phyloP scores from a whole-genome alignment of 92 coral and sea anemone species.

The Porites evermanni region DNA sequence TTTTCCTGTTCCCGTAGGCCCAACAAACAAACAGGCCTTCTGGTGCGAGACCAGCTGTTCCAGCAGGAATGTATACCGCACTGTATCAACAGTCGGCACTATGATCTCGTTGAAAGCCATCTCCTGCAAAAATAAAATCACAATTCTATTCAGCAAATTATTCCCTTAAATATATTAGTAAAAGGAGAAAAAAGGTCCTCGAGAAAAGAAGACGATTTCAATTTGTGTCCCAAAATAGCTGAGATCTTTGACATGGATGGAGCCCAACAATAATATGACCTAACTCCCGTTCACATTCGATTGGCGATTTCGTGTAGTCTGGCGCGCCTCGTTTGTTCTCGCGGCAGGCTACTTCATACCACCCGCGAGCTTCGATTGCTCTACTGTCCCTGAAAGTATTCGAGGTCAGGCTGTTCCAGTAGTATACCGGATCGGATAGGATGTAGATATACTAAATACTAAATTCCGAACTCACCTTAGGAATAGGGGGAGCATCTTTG shows the following conservation, averaged over 20 bases:
- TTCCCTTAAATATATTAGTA: not conserved
- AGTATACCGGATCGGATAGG: too few relatives aligned
- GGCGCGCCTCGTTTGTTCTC: too few relatives aligned
- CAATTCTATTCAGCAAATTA: not conserved
- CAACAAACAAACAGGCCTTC: constrained; percentile 96
- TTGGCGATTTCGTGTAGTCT: too few relatives aligned
- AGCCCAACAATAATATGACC: too few relatives aligned
- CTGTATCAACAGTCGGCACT: constrained; percentile 98
- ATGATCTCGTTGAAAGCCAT: constrained; percentile 99
- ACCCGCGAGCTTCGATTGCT: too few relatives aligned
- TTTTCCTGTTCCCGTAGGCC: constrained; percentile 99
- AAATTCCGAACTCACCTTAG: constrained; percentile 74
- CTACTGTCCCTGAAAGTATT: too few relatives aligned
- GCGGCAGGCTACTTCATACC: too few relatives aligned
- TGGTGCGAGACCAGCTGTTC: constrained; percentile 89
- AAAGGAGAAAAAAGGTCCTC: too few relatives aligned
- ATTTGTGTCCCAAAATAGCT: not conserved
- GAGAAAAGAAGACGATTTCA: too few relatives aligned
- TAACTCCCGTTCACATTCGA: too few relatives aligned
- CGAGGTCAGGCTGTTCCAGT: too few relatives aligned
- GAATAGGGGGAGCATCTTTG: constrained; percentile 98
- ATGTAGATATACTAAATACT: not conserved
- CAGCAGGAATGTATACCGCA: constrained; percentile 96
- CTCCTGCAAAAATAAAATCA: constrained; percentile 61
- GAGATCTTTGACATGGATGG: not conserved